Evolutionary conservation across 2,888 invertebrate genomes (phyloP), one percentile per base, ranked within the genome.

Genomic region (Hirtodrosophila trivittata): DNA sequence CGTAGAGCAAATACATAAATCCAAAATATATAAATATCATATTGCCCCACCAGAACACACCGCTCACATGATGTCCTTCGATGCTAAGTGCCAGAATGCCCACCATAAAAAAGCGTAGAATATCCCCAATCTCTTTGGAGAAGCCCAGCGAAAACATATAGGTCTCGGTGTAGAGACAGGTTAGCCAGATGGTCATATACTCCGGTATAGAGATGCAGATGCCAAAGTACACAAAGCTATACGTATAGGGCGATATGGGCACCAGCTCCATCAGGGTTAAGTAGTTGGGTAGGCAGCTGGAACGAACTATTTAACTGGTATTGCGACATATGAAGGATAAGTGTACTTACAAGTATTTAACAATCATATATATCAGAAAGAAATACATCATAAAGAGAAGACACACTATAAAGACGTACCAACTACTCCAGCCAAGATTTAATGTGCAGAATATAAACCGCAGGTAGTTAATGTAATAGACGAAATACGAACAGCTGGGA

Each of bases 201-300:
- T 60, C 14, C 0, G 78, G 57, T 8, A 46, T 1, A 9, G 55
- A 38, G 7, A 73, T 9, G 3, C 10, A 33, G 0, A 60, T 0
- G 1, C 70, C 78, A 26, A 49, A 59, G 38, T 46, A 49, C 0
- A 63, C 32, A 25, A 38, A 78, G 9, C 62, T 49, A 3, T 41
- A 59, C 0, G 66, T 52, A 16, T 60, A 78, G 0, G 13, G 7
- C 0, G 66, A 66, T 32, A 66, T 21, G 0, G 75, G 78, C 6
- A 69, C 0, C 10, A 52, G 1, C 0, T 69, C 37, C 65, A 82
- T 60, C 9, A 82, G 35, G n/a, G 33, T 25, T 7, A 63, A 5
- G 8, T 39, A 64, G 37, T 78, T 78, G 14, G 83, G 78, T 30
- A 75, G 9, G 4, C 64, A 60, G 14, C 82, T 82, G n/a, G 0